Evolutionary conservation across 2,888 invertebrate species (phyloP), one percentile per base, ranked within the genome.

Genomic region (Chirona hameri): DNA sequence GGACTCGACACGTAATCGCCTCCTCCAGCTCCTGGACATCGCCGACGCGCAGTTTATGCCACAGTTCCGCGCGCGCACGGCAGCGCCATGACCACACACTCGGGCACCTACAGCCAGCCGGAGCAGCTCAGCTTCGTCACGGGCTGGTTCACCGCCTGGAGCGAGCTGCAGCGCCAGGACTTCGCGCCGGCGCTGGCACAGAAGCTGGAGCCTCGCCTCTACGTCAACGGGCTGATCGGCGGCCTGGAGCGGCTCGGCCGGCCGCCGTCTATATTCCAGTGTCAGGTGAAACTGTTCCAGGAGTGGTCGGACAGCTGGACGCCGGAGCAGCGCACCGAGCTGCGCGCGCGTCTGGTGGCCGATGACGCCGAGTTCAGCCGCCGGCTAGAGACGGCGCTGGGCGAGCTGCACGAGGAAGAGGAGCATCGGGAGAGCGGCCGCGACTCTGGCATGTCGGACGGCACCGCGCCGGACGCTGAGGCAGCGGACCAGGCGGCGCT

Each of bases 251-350:
- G 81, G 81, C 82, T 84, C 27, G 88, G 88, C 81, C 86, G 86
- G 82, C 88, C 88, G 55, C 88, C 88, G 14, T 87, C 87, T 82
- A 88, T 89, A 52, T 88, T 88, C 84, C 87, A 88, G 85, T 89
- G 89, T 83, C 88, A 89, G 85, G 85, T 89, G 84, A 88, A 88
- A 84, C 86, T 89, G 9, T 88, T 89, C 84, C 86, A 85, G 60
- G 87, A 88, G 84, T 89, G 89, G 88, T 88, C 88, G 85, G 86
- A 86, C 52, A 84, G 84, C 9, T 89, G 89, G 89, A 86, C 82
- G 24, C 60, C 80, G 29, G 72, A 82, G 18, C 83, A 84, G n/a
- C 84, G 84, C 31, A 81, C 84, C 29, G 79, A 31, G 24, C 83
- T 84, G n/a, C 81, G 83, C 10, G 60, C 55, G 46, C 81, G 69